phyloP scores from a whole-genome alignment of 2,888 invertebrate species.

The Argyra leucocephala region DNA sequence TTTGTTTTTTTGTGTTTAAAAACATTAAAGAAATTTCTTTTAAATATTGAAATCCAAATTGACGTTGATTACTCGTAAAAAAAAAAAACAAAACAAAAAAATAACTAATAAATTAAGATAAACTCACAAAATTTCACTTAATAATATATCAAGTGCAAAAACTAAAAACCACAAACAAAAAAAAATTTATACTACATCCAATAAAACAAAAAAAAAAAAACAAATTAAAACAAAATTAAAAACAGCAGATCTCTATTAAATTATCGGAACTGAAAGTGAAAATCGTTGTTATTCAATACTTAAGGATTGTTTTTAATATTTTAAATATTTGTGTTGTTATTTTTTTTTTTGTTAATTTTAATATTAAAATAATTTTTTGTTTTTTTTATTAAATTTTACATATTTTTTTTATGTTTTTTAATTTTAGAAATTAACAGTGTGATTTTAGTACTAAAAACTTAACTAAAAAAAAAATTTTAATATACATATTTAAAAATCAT shows the following conservation, averaged over 20 bases:
- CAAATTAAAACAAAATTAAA: not conserved
- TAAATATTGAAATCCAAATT: no score
- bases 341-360: not conserved
- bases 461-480: no score
- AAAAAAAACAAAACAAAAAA: not conserved
- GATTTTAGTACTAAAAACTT: no score
- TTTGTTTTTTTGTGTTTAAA: no score
- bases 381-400: no score
- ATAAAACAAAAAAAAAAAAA: not conserved
- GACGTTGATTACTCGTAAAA: not conserved
- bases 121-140: not conserved
- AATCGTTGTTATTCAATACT: slow-evolving; percentile 11
- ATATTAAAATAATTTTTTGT: not conserved
- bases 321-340: not conserved
- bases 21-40: no score
- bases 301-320: not conserved
- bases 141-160: not conserved
- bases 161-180: not conserved
- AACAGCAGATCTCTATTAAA: not conserved
- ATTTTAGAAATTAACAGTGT: no score
- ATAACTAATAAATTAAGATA: not conserved
- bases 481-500: no score
- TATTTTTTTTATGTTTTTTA: no score
- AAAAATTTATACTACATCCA: not conserved
- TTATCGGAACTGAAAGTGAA: not conserved